Base-by-base conservation (phyloP, 2,113 vertebrate genomes). In the Lepidothrix coronata region DNA sequence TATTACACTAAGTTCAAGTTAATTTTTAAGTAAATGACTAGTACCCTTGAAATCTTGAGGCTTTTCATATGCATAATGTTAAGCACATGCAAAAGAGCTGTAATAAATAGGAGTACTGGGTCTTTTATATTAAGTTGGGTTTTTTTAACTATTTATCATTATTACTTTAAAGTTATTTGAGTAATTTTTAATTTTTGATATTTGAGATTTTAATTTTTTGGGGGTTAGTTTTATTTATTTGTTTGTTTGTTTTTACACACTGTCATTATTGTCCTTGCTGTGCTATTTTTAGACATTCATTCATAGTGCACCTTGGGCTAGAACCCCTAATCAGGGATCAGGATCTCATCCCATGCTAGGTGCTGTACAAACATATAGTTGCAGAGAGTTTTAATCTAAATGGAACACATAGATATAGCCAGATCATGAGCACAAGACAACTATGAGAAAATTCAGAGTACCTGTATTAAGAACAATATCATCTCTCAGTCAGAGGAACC, bases 1-100 rank as follows among this genome's bases (percentile, higher is more conserved):
- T 73, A 85, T 91, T 91, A 63, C 51, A 88, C 55, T 93, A 88
- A 83, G 55, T 67, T 66, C 49, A 91, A 87, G 48, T 78, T 92
- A 91, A 86, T 84, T 95, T 95, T 95, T 86, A 90, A 94, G 80
- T 84, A 52, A 91, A 74, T 74, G 24, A 89, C 51, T 94, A 91
- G 83, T 74, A 92, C 72, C 65, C 86, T 95, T 95, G 93, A 95
- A 91, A 81, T 91, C 43, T 81, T 75, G 35, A 17, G 27, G 24
- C 22, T 89, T 44, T 81, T 87, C 68, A 78, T 44, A 65, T 30
- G 27, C 27, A 41, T 85, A 84, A 84, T 75, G 58, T 84, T 91
- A 95, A 89, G 83, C 31, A 74, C 51, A 28, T 59, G 46, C 43
- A 71, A 52, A 87, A 81, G 33, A 85, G 35, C 16, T 81, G 35